These are phyloP conservation scores for Planiliza haematocheilus DNA, from an alignment of 2,113 vertebrate genomes.

Conservation along the genomic window DNA sequence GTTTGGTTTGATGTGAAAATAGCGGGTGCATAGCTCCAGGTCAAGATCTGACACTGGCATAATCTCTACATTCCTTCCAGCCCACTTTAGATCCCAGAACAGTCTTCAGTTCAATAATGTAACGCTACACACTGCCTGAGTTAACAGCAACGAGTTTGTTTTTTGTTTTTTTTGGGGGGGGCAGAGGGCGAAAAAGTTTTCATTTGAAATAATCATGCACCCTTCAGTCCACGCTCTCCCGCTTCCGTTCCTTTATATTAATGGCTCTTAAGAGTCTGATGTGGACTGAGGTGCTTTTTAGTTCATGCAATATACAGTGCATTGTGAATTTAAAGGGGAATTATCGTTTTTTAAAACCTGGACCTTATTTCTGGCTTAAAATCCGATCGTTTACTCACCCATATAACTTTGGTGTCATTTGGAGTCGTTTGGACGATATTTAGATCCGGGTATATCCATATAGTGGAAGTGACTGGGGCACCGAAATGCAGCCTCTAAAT, in stretches of 20 bases:
- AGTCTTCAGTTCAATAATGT: conserved; percentile 70
- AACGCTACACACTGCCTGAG: conserved; percentile 60
- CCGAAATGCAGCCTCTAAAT: too few relatives aligned
- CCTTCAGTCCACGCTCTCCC: conserved; percentile 44
- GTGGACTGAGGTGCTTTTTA: conserved; percentile 30
- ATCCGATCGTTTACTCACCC: too few relatives aligned
- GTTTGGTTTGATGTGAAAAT: conserved; percentile 60
- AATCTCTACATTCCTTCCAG: conserved; percentile 57
- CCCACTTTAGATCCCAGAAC: conserved; percentile 51
- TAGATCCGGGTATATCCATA: too few relatives aligned
- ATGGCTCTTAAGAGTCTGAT: conserved; percentile 35
- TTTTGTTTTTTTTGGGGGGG: too few relatives aligned
- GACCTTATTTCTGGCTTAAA: too few relatives aligned
- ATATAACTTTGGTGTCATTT: too few relatives aligned
- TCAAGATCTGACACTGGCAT: conserved; percentile 49
- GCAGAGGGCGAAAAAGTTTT: conserved; percentile 61
- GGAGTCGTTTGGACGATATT: too few relatives aligned
- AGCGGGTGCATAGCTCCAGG: conserved; percentile 22
- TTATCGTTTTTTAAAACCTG: too few relatives aligned
- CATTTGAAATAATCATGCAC: conserved; percentile 70
- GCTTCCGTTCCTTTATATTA: conserved; percentile 51
- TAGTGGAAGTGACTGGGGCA: too few relatives aligned
- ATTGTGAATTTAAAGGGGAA: conserved; percentile 51
- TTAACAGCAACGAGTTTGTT: conserved; percentile 61
- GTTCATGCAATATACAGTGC: conserved; percentile 54